Evolutionary conservation across 2,888 invertebrate species (phyloP), one percentile per base, ranked within the genome.

Genomic region (Sinopyrophorus schimmeli): DNA sequence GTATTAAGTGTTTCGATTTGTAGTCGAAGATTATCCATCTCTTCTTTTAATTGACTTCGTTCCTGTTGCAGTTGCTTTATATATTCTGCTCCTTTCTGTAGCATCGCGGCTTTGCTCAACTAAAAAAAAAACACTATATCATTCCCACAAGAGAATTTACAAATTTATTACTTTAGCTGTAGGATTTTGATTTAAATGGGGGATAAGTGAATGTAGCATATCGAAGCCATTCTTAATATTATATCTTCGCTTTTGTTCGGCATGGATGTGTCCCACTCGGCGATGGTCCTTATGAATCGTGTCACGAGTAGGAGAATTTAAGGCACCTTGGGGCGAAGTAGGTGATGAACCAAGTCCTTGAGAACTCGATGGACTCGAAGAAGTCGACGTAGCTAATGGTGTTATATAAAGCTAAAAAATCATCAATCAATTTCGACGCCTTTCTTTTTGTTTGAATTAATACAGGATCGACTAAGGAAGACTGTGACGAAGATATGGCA

Each of bases 151-250:
- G 15, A 28, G 7, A 18, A 16, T 42, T 16, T 12, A 34, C 20
- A 34, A 17, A 14, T 32, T 5, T 53, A 55, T 65, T 67, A 88
- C 87, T 81, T 95, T 95, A 3, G 91, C 85, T 70, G 88, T 90
- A 12, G 94, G 90, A 75, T 91, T 95, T 66, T 89, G 86, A 72
- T 86, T 88, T 47, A 96, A 79, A 60, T 93, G 89, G 15, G 97
- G 96, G 68, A 97, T 93, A 49, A 97, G 80, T 52, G 88, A 86
- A 72, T 95, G 92, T 56, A 97, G 80, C 74, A 89, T 88, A 74
- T 97, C 96, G 74, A 97, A 97, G 23, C 96, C 96, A 71, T 90
- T 92, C 75, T 96, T 96, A 65, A 97, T 95, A 72, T 95, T 96
- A 72, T 90, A 94, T 40, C 96, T 80, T 20, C 97, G 80, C 73